Evolutionary conservation across 2,888 invertebrate species (phyloP), one percentile per base, ranked within the genome.

Genomic region (Amphipoea oculea): DNA sequence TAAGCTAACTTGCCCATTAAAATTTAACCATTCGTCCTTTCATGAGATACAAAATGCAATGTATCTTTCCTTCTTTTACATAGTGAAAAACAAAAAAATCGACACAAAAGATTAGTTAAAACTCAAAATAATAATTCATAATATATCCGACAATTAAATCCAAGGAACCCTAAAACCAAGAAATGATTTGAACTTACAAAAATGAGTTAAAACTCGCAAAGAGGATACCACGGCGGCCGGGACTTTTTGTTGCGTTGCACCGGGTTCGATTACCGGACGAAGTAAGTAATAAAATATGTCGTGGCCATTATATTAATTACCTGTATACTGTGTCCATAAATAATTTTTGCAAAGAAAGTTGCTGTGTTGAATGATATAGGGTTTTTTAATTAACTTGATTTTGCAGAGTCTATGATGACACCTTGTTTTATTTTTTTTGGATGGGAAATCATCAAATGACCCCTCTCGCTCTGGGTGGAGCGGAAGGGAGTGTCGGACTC

Each of bases 111-210:
- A 54, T 1, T 14, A 11, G 1, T 4, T 42, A 48, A 23, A 12
- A 68, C 11, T 60, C 5, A 54, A 76, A 78, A 73, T 14, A 54
- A 77, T 45, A 29, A 73, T 48, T 42, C 65, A 78, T 75, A 76
- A 67, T 76, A 40, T 62, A 73, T 40, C 62, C 36, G 42, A 68
- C 65, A 78, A 88, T 83, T 78, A 79, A 78, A 11, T 63, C 48
- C 36, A 79, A 45, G 83, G 89, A 86, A 79, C 86, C 86, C 89
- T 88, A 87, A 88, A 78, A 81, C 84, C 86, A 81, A 92, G 91
- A 92, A 92, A 92, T 92, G 91, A 92, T 92, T 92, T 90, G 91
- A 92, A 90, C 91, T 91, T 91, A 91, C 92, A 91, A 92, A 93
- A 89, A 90, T 89, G 90, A 90, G 90, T 90, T 90, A 90, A 90